Conservation (phyloP, 37 sponge, comb jelly and placozoan genomes). For the Beroe forskalii region DNA sequence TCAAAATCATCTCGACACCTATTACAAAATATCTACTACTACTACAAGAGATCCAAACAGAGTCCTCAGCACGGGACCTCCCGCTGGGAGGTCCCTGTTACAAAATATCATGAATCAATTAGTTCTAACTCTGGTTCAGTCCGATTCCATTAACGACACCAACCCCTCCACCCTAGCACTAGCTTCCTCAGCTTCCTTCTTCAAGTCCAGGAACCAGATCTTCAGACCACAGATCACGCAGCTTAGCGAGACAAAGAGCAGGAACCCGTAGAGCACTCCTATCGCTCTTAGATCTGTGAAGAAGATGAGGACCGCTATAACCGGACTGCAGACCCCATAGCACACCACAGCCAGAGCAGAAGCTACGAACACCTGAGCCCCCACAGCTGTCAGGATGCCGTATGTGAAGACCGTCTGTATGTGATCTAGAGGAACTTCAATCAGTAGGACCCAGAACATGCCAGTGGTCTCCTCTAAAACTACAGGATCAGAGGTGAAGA, state of each 20-base stretch:
- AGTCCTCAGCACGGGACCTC: too few species aligned
- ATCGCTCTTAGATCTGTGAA: not conserved
- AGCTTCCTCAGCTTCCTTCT: not conserved
- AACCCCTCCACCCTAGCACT: not conserved
- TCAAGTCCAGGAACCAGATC: slow-evolving; percentile 20
- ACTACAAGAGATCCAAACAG: too few species aligned
- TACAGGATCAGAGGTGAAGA: not conserved
- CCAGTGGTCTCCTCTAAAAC: slow-evolving; percentile 14
- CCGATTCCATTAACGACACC: not conserved
- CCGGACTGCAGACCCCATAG: slow-evolving; percentile 30
- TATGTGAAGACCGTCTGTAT: slow-evolving; percentile 14
- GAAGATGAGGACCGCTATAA: slow-evolving; percentile 38
- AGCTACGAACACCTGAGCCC: slow-evolving; percentile 29
- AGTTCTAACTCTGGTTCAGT: not conserved
- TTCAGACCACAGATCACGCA: slow-evolving; percentile 9
- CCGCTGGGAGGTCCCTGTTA: too few species aligned
- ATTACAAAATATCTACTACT: too few species aligned
- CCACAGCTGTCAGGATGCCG: slow-evolving; percentile 52
- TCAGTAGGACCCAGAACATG: slow-evolving; percentile 58
- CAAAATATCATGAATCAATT: too few species aligned
- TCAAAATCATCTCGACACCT: too few species aligned
- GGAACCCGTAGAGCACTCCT: slow-evolving; percentile 40
- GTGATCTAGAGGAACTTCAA: slow-evolving; percentile 57
- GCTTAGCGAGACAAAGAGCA: slow-evolving; percentile 43
- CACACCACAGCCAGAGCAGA: slow-evolving; percentile 30